Evolutionary conservation across 1,140 invertebrate species (phyloP), one percentile per base, ranked within the genome.

Genomic region (Druon quercuslanigerum): DNA sequence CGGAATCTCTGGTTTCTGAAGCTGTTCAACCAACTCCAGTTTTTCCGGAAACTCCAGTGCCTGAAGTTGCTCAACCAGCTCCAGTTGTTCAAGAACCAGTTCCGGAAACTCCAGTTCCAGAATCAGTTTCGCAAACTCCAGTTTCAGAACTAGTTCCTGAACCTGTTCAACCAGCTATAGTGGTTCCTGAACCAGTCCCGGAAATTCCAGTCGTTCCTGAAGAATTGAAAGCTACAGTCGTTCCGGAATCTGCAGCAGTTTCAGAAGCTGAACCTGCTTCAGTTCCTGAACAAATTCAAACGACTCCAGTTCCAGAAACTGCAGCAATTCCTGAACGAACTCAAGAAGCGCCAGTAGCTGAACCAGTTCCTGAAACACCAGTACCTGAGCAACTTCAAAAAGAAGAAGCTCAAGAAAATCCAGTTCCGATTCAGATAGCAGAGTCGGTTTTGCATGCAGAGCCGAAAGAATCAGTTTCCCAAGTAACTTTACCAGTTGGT

Each of bases 381-480:
- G 72, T 16, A 19, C 8, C 50, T 50, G 50, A 40, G 50, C 8
- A 50, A n/a, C 51, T 50, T 14, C 19, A 74, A 14, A 51, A 71
- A 75, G 66, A 14, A 72, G 40, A 71, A 54, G 4, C 33, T 46
- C 46, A 74, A 79, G 54, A 40, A 52, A 51, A 72, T 73, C 46
- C 73, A 6, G 90, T 91, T 72, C 89, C 90, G 9, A 90, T 91
- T 71, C 90, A 91, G 80, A 87, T 91, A 3, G 90, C 89, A 3
- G 90, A 91, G 82, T 91, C 89, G 7, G 89, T 91, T 74, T 79
- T 91, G 7, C 88, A 91, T 57, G 51, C 87, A 8, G 88, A 90
- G 51, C 79, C 87, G 6, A 90, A 91, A 72, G 87, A 90, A 76
- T 88, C 88, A 7, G 76, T 87, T 17, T 85, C 82, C 1, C 86